phyloP scores from a whole-genome alignment of 2,113 vertebrate species.

The Sprattus sprattus region DNA sequence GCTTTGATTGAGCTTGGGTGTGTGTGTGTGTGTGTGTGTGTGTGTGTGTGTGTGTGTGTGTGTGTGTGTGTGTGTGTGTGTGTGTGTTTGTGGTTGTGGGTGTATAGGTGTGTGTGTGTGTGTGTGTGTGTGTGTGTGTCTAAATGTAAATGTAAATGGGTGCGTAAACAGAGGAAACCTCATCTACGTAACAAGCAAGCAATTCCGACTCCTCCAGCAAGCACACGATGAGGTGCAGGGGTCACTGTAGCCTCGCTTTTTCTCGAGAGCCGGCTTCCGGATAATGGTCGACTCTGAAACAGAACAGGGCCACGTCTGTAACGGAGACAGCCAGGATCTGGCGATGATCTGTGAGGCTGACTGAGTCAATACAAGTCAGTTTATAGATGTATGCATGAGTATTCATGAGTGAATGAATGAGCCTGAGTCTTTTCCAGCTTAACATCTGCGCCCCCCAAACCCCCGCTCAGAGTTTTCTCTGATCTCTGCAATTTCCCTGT shows the following conservation, averaged over 20 bases:
- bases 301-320: not conserved
- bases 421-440: not conserved
- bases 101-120: too few relatives aligned
- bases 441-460: not conserved
- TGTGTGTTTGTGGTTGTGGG: too few relatives aligned
- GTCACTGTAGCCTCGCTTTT: not conserved
- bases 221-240: not conserved
- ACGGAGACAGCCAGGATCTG: not conserved
- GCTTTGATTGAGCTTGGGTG: not conserved
- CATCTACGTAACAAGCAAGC: not conserved
- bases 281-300: not conserved
- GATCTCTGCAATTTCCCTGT: not conserved
- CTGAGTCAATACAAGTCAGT: not conserved
- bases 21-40: not conserved
- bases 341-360: not conserved
- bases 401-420: not conserved
- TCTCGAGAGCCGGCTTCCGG: too few relatives aligned
- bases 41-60: not conserved
- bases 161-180: not conserved
- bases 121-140: too few relatives aligned
- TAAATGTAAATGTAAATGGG: too few relatives aligned
- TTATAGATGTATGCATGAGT: not conserved
- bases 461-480: not conserved
- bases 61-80: not conserved
- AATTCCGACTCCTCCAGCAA: not conserved